A percentile compares a stretch with the other conserved stretches of the same genome.
Evolutionary conservation across 2,113 vertebrate species (phyloP).

Genomic region (Megaptera novaeangliae): DNA sequence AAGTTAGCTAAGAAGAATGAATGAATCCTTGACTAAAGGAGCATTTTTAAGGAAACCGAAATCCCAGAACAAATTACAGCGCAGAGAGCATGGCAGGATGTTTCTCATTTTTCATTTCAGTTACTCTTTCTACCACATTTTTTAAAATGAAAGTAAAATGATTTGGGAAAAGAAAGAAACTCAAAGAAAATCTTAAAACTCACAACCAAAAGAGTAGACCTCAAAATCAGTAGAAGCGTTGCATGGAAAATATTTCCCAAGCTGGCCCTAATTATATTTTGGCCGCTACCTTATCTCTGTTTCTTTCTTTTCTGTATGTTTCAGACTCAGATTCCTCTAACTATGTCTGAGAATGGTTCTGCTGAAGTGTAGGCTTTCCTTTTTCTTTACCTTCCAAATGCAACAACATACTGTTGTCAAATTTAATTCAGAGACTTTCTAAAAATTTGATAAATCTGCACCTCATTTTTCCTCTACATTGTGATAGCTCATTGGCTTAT

Average conservation of each 20-base stretch:
- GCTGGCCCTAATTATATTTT: not conserved
- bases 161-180: not conserved
- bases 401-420: not conserved
- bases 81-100: not conserved
- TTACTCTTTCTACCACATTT: not conserved
- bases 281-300: not conserved
- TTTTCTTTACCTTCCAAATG: not conserved
- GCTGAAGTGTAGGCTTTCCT: not conserved
- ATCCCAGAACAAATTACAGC: slow-evolving; percentile 33
- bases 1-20: not conserved
- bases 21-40: not conserved
- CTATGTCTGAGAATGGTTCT: not conserved
- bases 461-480: not conserved
- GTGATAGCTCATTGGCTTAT: not conserved
- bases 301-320: not conserved
- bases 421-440: not conserved
- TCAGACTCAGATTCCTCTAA: not conserved
- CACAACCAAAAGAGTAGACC: not conserved
- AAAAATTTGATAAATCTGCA: not conserved
- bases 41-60: not conserved
- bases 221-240: not conserved
- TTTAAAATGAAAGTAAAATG: not conserved
- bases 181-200: slow-evolving; percentile 7
- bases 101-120: not conserved
- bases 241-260: not conserved